Evolutionary conservation across 2,113 vertebrate species (phyloP).

Genomic region (Cavia porcellus): DNA sequence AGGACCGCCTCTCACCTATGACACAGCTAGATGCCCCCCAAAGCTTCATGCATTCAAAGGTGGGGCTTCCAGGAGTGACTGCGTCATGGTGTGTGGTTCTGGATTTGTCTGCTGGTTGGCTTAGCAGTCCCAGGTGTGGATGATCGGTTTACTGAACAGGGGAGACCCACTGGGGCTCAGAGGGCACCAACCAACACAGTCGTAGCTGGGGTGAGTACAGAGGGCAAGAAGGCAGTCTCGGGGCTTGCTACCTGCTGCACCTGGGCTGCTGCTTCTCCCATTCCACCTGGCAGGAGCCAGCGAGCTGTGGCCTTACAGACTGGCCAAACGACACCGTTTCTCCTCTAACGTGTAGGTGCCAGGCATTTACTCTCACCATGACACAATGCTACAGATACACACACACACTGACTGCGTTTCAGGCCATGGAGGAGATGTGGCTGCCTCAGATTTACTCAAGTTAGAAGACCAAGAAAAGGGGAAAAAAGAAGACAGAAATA

Average conservation of each 20-base stretch:
- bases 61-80: background rate
- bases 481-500: background rate
- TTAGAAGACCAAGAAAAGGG: background rate
- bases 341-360: background rate
- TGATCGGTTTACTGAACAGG: background rate
- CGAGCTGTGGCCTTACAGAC: background rate
- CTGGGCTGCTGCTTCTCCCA: background rate
- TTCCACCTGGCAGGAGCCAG: background rate
- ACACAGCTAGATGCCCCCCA: background rate
- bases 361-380: background rate
- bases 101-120: background rate
- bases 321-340: background rate
- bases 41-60: background rate
- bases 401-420: background rate
- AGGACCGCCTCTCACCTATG: background rate
- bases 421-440: background rate
- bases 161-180: background rate
- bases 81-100: background rate
- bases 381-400: background rate
- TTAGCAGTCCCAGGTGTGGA: background rate
- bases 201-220: background rate
- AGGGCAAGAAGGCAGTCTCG: background rate
- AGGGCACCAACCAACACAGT: background rate
- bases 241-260: background rate
- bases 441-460: background rate